Evolutionary conservation across 2,113 vertebrate species (phyloP).

Genomic region (Thymallus thymallus): DNA sequence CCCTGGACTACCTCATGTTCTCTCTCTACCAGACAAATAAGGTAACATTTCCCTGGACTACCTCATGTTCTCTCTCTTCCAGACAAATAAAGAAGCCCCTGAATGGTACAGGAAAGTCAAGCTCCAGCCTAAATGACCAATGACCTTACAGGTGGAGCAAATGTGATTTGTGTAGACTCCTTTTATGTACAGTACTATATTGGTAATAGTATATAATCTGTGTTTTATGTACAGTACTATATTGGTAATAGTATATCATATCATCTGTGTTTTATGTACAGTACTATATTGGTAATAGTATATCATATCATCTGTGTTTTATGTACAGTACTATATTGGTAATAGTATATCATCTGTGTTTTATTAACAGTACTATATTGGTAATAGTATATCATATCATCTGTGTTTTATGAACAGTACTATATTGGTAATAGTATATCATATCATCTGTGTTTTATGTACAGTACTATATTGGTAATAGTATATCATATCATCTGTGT

Average conservation of each 20-base stretch:
- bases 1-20: background rate
- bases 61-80: slow-evolving; percentile 37
- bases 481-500: too few species aligned
- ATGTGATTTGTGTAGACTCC: background rate
- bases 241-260: slow-evolving; percentile 12
- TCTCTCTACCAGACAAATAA: too few species aligned
- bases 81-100: slow-evolving; percentile 88
- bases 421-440: too few species aligned
- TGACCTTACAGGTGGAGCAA: background rate
- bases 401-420: too few species aligned
- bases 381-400: too few species aligned
- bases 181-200: background rate
- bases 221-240: background rate
- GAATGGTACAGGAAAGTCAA: slow-evolving; percentile 79
- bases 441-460: too few species aligned
- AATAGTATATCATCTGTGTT: too few species aligned
- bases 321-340: too few species aligned
- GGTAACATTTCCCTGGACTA: background rate
- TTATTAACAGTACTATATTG: too few species aligned
- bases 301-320: too few species aligned
- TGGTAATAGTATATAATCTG: slow-evolving; percentile 4
- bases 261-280: background rate
- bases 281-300: too few species aligned
- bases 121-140: slow-evolving; percentile 58
- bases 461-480: too few species aligned